phyloP scores from a whole-genome alignment of 2,797 vertebrate genomes.

The Lagodon rhomboides region DNA sequence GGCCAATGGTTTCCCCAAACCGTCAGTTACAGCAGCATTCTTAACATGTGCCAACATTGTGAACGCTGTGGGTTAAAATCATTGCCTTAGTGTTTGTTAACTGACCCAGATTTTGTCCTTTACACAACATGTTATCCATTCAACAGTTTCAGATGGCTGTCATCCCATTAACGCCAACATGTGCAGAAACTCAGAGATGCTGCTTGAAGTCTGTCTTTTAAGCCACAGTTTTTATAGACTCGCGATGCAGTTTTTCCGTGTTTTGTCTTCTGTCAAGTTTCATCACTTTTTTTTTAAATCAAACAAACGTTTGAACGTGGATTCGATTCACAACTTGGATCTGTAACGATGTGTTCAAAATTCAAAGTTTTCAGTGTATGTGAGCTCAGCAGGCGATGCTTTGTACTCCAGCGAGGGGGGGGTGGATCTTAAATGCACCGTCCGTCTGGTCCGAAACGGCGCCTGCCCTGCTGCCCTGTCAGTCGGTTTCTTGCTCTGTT shows the following conservation, averaged over 20 bases:
- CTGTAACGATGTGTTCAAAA: neutral
- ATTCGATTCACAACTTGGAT: neutral
- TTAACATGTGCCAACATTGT: constrained; percentile 21
- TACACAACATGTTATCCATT: neutral
- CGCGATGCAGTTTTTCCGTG: neutral
- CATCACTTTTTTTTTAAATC: neutral
- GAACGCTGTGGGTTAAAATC: neutral
- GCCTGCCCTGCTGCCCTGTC: neutral
- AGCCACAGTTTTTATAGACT: neutral
- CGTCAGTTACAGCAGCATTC: neutral
- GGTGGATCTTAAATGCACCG: neutral
- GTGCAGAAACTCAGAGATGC: neutral
- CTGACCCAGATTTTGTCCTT: constrained; percentile 7
- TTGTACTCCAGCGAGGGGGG: neutral
- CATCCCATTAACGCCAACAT: neutral
- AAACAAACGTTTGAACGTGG: neutral
- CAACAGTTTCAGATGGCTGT: constrained; percentile 13
- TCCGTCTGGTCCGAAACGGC: too few species aligned
- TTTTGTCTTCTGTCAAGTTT: neutral
- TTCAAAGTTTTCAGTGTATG: neutral
- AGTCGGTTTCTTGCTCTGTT: neutral
- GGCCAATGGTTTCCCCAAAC: neutral
- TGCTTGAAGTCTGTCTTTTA: neutral
- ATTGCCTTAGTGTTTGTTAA: neutral
- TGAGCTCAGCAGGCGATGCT: neutral